A percentile compares a stretch with the other conserved stretches of the same genome.
These are phyloP conservation scores for Magallana angulata DNA, from an alignment of 1,140 invertebrate species.

Conservation along the genomic window DNA sequence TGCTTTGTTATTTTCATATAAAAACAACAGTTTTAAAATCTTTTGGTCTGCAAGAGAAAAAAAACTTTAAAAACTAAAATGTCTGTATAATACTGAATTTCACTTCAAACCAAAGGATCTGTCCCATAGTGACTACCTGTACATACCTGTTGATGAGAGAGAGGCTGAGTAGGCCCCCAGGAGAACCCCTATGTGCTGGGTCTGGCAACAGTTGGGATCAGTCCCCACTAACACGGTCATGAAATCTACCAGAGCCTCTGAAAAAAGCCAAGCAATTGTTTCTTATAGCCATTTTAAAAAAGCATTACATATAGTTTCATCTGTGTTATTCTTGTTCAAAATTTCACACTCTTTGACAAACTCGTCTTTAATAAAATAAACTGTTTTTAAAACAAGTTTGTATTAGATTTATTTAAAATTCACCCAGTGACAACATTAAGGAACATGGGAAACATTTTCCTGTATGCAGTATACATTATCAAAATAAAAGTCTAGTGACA, in stretches of 20 bases:
- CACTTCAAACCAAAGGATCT: neutral
- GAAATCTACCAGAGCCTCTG: constrained; percentile 63
- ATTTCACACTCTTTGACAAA: too few relatives aligned
- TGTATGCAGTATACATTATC: neutral
- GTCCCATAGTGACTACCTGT: too few relatives aligned
- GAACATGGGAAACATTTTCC: neutral
- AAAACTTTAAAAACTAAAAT: neutral
- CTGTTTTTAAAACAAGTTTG: too few relatives aligned
- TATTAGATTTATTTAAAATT: too few relatives aligned
- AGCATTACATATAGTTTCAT: too few relatives aligned
- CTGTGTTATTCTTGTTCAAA: too few relatives aligned
- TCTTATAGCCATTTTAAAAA: too few relatives aligned
- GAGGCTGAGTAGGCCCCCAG: constrained; percentile 67
- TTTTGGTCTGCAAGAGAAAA: constrained; percentile 74
- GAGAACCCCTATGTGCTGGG: constrained; percentile 59
- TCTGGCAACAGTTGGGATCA: constrained; percentile 52
- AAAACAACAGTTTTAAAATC: constrained; percentile 62
- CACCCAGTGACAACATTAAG: neutral
- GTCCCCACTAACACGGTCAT: constrained; percentile 55
- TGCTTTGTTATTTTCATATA: constrained; percentile 67
- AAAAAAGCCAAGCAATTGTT: too few relatives aligned
- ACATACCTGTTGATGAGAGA: constrained; percentile 63
- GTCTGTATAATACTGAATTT: neutral
- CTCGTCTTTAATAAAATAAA: constrained; percentile 1
- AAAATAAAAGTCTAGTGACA: neutral